These are phyloP conservation scores for Drosophila sproati DNA, from an alignment of 1,140 invertebrate species.

Conservation along the genomic window DNA sequence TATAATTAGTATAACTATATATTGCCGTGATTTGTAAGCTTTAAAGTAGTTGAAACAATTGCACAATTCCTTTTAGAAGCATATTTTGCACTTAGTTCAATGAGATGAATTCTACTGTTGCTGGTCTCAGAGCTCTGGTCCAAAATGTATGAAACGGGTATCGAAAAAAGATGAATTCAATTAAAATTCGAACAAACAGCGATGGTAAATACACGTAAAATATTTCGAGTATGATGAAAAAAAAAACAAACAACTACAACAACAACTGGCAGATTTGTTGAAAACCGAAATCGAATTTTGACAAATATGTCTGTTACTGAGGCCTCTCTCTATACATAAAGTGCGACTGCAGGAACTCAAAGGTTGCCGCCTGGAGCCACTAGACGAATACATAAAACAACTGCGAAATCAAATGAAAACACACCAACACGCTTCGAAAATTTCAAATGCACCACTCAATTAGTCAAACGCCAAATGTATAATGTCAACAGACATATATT, in stretches of 20 bases:
- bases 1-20: constrained; percentile 26
- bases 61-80: constrained; percentile 28
- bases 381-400: constrained; percentile 45
- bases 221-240: constrained; percentile 61
- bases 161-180: constrained; percentile 64
- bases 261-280: constrained; percentile 58
- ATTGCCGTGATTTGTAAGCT: constrained; percentile 61
- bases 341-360: constrained; percentile 52
- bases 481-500: constrained; percentile 1
- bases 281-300: constrained; percentile 37
- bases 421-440: constrained; percentile 53
- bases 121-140: constrained; percentile 37
- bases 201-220: constrained; percentile 83
- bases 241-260: constrained; percentile 12
- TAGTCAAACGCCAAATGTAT: not conserved
- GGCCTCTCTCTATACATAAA: constrained; percentile 58
- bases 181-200: constrained; percentile 53
- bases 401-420: not conserved
- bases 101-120: constrained; percentile 50
- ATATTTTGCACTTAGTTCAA: constrained; percentile 14
- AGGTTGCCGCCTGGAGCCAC: constrained; percentile 73
- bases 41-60: constrained; percentile 38
- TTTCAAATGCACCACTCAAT: constrained; percentile 32
- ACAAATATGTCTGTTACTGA: constrained; percentile 68
- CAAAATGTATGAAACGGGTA: constrained; percentile 42